Evolutionary conservation across 2,888 invertebrate genomes (phyloP), one percentile per base, ranked within the genome.

Genomic region (Drosophila anomalata): DNA sequence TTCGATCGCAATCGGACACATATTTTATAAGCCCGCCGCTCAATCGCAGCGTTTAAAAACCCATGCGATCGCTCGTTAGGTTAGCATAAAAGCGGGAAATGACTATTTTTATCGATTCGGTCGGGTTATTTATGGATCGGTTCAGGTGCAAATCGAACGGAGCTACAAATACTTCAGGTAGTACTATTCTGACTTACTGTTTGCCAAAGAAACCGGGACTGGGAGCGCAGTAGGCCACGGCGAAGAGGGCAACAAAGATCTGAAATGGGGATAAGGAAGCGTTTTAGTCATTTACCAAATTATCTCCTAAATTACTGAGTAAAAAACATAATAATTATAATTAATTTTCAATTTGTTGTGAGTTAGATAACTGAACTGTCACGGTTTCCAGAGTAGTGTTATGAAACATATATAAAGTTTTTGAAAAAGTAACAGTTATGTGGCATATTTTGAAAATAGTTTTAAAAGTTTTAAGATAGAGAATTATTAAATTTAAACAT

Each of bases 201-300:
- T 88, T 90, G 73, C 89, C 87, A 77, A 88, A 87, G 82, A 90
- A 90, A 74, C 89, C 90, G 55, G 91, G 91, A 61, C 83, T 77
- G 60, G 91, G 91, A 59, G 90, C 89, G 60, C 81, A 78, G 72
- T 84, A 87, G 12, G 88, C 90, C 73, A 90, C 66, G 57, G 90
- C 87, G 62, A 90, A 72, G 65, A 91, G 73, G 54, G 89, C 88
- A 24, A 91, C 76, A 71, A 91, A 78, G 62, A 91, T 77, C 91
- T 91, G 78, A 66, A 46, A 17, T n/a, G 24, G 50, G 53, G 22
- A 36, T 54, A 51, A 60, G 50, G 56, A 33, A 41, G 60, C 50
- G 41, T 17, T 59, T 58, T 17, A 14, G 39, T 2, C 36, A 31
- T 14, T 24, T 47, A 36, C 46, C 22, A 41, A 22, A 48, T n/a